These are phyloP conservation scores for Onychomys torridus DNA, from an alignment of 2,797 vertebrate genomes.

Conservation along the genomic window DNA sequence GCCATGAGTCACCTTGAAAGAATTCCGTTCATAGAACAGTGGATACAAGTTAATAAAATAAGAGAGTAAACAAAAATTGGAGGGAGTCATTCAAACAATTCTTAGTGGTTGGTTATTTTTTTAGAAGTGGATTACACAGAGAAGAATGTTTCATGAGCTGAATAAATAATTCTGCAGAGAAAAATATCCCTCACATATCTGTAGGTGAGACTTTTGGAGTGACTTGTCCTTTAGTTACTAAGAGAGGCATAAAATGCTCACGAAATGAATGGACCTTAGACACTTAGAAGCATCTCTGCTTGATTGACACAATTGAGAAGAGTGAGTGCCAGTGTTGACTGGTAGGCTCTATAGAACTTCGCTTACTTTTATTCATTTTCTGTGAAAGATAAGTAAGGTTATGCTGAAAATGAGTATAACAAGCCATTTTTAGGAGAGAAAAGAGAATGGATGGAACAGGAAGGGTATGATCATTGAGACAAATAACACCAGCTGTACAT, in stretches of 20 bases:
- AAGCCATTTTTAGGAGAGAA: neutral
- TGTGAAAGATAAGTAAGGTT: neutral
- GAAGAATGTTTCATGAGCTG: neutral
- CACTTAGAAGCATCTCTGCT: neutral
- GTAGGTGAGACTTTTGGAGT: neutral
- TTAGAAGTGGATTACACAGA: neutral
- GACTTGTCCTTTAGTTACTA: neutral
- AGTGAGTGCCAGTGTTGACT: neutral
- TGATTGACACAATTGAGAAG: neutral
- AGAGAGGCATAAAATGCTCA: neutral
- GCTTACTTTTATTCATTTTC: conserved; percentile 21
- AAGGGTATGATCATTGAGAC: neutral
- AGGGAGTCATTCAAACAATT: neutral
- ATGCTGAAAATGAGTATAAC: neutral
- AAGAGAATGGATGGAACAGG: neutral
- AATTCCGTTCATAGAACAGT: neutral
- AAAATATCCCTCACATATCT: neutral
- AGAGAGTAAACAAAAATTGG: neutral
- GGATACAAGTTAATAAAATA: neutral
- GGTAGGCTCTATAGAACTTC: neutral
- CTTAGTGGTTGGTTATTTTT: neutral
- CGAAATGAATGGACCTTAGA: neutral
- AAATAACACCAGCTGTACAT: neutral
- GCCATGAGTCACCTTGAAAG: neutral
- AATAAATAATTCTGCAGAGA: neutral